Evolutionary conservation across 2,113 vertebrate species (phyloP).

Genomic region (Dolichallabes microphthalmus): DNA sequence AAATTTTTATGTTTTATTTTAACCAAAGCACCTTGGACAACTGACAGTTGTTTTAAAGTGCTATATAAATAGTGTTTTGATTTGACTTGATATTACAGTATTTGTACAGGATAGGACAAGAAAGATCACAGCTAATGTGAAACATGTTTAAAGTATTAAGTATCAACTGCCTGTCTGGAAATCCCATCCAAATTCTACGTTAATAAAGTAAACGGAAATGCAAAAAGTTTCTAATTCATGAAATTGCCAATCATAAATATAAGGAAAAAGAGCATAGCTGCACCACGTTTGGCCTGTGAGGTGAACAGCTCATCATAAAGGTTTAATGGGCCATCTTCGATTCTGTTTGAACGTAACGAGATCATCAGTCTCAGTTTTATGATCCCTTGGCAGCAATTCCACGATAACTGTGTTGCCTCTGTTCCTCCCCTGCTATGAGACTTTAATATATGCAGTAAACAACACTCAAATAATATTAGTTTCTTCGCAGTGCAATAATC

Average conservation of each 20-base stretch:
- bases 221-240: conserved; percentile 11
- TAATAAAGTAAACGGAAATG: conserved; percentile 8
- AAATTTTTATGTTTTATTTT: too few relatives aligned
- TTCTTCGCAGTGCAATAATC: conserved; percentile 3
- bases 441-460: conserved; percentile 5
- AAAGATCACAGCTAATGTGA: too few relatives aligned
- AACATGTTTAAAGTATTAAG: too few relatives aligned
- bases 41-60: too few relatives aligned
- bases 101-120: too few relatives aligned
- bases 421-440: conserved; percentile 17
- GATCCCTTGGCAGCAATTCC: conserved; percentile 46
- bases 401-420: conserved; percentile 10
- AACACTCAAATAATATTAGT: conserved; percentile 10
- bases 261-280: conserved; percentile 28
- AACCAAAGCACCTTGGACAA: too few relatives aligned
- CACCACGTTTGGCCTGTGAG: conserved; percentile 25
- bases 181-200: not conserved
- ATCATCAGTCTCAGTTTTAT: conserved; percentile 70
- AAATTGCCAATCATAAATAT: conserved; percentile 18
- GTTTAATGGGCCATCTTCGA: conserved; percentile 59
- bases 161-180: not conserved
- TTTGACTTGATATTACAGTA: too few relatives aligned
- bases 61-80: too few relatives aligned
- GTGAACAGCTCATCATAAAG: conserved; percentile 27
- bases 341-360: conserved; percentile 67